These are phyloP conservation scores for Hiodon alosoides DNA, from an alignment of 2,113 vertebrate species.

Conservation along the genomic window DNA sequence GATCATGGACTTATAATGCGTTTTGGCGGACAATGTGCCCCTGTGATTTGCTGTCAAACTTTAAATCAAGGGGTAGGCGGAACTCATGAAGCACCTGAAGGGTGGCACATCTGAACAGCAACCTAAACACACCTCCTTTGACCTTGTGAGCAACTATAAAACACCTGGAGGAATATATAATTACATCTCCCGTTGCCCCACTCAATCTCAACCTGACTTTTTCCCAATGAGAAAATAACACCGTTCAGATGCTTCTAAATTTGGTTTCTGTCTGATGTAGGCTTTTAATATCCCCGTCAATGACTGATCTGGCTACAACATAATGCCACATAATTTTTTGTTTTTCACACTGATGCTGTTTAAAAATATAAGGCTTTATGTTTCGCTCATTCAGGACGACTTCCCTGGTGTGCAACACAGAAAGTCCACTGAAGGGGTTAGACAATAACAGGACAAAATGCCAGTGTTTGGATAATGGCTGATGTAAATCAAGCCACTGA, in stretches of 20 bases:
- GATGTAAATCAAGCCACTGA: conserved; percentile 3
- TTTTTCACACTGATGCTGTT: not conserved
- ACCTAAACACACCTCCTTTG: conserved; percentile 60
- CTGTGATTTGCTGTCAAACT: conserved; percentile 55
- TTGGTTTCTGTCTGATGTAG: conserved; percentile 1
- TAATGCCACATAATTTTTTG: not conserved
- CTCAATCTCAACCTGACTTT: not conserved
- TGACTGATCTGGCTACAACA: not conserved
- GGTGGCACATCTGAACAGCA: conserved; percentile 43
- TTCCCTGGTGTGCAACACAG: conserved; percentile 7
- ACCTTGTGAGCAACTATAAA: conserved; percentile 63
- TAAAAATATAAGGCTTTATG: not conserved
- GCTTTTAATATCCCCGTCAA: not conserved
- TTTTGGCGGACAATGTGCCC: conserved; percentile 46
- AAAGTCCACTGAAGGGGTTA: conserved; percentile 36
- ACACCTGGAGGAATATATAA: conserved; percentile 66
- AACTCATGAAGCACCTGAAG: conserved; percentile 44
- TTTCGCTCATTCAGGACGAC: conserved; percentile 1
- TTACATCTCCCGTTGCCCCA: conserved; percentile 56
- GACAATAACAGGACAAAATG: conserved; percentile 14
- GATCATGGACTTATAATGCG: conserved; percentile 41
- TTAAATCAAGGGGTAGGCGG: conserved; percentile 45
- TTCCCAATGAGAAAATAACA: conserved; percentile 1
- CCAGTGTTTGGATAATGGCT: not conserved
- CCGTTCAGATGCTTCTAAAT: not conserved